These are phyloP conservation scores for Malaclemys terrapin DNA, from an alignment of 2,113 vertebrate genomes.

Conservation along the genomic window DNA sequence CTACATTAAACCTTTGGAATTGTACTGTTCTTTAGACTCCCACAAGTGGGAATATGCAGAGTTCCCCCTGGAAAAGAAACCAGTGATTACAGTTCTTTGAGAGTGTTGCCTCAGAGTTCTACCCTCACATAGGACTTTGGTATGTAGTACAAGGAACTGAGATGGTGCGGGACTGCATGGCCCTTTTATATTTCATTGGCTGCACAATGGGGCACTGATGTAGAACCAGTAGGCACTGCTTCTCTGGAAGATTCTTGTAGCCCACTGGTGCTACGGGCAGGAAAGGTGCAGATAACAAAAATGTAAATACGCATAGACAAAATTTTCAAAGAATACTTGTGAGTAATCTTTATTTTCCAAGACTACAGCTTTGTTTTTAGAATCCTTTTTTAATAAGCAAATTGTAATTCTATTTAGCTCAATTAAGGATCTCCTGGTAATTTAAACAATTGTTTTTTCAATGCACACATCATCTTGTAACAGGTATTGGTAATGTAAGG, in stretches of 20 bases:
- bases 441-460: conserved; percentile 66
- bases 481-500: conserved; percentile 62
- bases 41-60: background rate
- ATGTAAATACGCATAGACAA: background rate
- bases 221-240: background rate
- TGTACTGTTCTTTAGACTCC: background rate
- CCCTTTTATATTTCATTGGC: background rate
- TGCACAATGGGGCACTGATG: background rate
- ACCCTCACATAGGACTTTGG: fast-evolving
- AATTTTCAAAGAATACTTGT: background rate
- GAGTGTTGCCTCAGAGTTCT: background rate
- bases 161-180: background rate
- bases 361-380: conserved; percentile 35
- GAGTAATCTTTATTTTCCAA: conserved; percentile 50
- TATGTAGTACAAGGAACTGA: background rate
- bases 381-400: conserved; percentile 32
- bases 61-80: background rate
- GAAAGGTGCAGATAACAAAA: background rate
- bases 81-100: background rate
- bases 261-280: background rate
- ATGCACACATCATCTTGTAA: conserved; percentile 47
- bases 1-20: background rate
- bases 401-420: conserved; percentile 62
- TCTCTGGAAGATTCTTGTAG: background rate
- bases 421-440: conserved; percentile 72